Evolutionary conservation across 2,888 invertebrate species (phyloP).

Genomic region (Onthophagus sagittarius): DNA sequence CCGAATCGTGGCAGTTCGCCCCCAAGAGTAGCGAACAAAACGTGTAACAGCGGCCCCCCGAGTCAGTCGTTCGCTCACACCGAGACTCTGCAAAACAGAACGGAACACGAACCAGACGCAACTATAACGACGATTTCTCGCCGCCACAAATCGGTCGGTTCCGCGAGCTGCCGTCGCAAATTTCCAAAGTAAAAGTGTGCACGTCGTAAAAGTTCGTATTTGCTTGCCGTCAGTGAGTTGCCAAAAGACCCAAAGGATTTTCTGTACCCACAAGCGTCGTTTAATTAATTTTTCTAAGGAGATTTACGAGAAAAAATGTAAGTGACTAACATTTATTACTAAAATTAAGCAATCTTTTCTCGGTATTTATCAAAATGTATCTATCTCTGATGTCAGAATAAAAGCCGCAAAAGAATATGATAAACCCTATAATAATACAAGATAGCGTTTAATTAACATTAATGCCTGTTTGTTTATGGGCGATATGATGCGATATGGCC

Average conservation of each 20-base stretch:
- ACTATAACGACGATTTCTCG: background rate
- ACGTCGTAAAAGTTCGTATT: background rate
- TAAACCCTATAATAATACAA: background rate
- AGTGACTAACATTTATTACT: background rate
- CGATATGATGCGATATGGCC: background rate
- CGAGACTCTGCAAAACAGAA: background rate
- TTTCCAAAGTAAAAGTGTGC: background rate
- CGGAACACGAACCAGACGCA: background rate
- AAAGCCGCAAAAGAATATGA: background rate
- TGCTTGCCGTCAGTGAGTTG: background rate
- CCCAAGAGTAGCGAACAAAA: background rate
- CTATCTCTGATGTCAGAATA: background rate
- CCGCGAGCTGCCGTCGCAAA: background rate
- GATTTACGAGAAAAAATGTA: background rate
- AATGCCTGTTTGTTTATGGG: background rate
- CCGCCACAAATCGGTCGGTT: background rate
- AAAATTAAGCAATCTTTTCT: background rate
- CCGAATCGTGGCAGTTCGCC: background rate
- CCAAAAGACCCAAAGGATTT: background rate
- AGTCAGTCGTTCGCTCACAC: background rate
- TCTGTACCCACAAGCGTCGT: background rate
- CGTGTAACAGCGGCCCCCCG: background rate
- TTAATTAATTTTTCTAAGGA: background rate
- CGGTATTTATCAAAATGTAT: background rate
- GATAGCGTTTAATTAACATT: background rate